Evolutionary conservation across 2,888 invertebrate genomes (phyloP).

Genomic region (Orchesella flavescens): DNA sequence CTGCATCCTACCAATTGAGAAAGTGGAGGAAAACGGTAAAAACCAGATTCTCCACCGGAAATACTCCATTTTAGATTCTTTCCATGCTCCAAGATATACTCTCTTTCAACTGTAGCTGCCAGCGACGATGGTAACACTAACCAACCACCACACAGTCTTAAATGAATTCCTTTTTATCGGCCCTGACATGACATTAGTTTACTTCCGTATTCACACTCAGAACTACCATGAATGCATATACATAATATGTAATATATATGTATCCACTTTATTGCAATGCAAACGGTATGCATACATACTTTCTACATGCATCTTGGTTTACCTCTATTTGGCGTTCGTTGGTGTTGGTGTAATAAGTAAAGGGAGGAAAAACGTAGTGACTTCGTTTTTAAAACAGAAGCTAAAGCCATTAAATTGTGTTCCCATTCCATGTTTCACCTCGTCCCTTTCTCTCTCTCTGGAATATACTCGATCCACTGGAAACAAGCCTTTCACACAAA

Average conservation of each 20-base stretch:
- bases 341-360: neutral
- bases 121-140: neutral
- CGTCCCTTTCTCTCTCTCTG: neutral
- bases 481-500: constrained; percentile 7
- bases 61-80: too few species aligned
- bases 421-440: constrained; percentile 17
- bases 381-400: neutral
- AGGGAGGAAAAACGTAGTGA: neutral
- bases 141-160: too few species aligned
- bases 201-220: constrained; percentile 3
- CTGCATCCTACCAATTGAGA: too few species aligned
- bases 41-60: neutral
- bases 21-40: neutral
- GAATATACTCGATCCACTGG: constrained; percentile 1
- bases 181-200: constrained; percentile 57
- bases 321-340: neutral
- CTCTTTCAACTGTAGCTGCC: neutral
- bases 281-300: too few species aligned
- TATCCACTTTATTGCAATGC: too few species aligned
- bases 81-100: too few species aligned
- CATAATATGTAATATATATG: too few species aligned
- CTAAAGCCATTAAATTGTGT: neutral
- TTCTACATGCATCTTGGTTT: too few species aligned
- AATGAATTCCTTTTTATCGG: constrained; percentile 15
- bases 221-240: neutral